A percentile compares a stretch with the other conserved stretches of the same genome.
Conservation (phyloP, 2,888 invertebrate genomes). For the Drosophila eohydei region DNA sequence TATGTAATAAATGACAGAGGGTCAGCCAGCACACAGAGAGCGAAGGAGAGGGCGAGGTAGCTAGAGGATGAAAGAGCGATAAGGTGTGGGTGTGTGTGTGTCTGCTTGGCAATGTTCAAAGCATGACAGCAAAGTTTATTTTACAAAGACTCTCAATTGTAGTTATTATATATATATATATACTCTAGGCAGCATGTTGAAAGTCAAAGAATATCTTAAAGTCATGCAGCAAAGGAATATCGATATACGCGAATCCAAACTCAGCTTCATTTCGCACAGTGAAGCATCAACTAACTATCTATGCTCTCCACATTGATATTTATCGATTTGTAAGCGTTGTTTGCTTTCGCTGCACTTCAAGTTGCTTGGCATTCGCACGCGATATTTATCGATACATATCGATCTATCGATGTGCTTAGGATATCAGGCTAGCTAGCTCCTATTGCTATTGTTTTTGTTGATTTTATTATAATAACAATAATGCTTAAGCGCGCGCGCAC, state of each 20-base stretch:
- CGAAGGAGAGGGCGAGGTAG: not conserved
- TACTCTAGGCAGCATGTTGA: not conserved
- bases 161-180: conserved; percentile 4
- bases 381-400: not conserved
- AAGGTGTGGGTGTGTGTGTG: conserved; percentile 2
- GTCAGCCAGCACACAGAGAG: not conserved
- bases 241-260: too few species aligned
- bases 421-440: conserved; percentile 3
- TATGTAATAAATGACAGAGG: conserved; percentile 41
- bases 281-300: too few species aligned
- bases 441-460: conserved; percentile 45
- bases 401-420: not conserved
- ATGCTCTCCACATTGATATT: not conserved
- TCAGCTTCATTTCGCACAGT: too few species aligned
- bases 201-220: not conserved
- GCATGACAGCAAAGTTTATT: conserved; percentile 60
- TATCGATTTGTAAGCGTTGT: not conserved
- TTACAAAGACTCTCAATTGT: conserved; percentile 27
- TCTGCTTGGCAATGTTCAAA: conserved; percentile 37
- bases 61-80: not conserved
- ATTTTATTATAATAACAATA: conserved; percentile 79
- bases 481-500: conserved; percentile 47
- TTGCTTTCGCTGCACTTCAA: too few species aligned
- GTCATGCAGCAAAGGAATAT: not conserved
- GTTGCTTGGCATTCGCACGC: too few species aligned